phyloP scores from a whole-genome alignment of 2,797 vertebrate genomes.

The Enteromius afrohamiltoni region DNA sequence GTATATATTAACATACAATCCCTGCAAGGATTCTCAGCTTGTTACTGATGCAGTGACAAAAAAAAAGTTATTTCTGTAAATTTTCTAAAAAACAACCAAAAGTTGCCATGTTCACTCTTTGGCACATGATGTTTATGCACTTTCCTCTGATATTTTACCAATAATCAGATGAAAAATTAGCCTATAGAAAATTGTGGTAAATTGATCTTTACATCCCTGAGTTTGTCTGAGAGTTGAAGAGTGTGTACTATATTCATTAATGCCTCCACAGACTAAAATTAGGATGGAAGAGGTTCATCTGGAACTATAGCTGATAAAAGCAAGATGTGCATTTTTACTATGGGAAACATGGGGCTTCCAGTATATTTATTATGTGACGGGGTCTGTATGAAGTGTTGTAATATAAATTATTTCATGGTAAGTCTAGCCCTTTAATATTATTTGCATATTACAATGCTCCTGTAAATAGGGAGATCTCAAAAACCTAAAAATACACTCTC shows the following conservation, averaged over 20 bases:
- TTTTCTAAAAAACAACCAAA: not conserved
- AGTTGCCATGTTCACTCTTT: slow-evolving; percentile 18
- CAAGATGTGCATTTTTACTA: slow-evolving; percentile 19
- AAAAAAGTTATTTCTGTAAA: not conserved
- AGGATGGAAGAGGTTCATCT: not conserved
- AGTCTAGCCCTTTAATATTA: slow-evolving; percentile 47
- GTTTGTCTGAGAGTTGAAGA: not conserved
- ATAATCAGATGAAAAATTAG: slow-evolving; percentile 3
- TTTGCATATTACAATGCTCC: slow-evolving; percentile 32
- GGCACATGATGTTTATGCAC: not conserved
- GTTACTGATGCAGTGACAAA: slow-evolving; percentile 15
- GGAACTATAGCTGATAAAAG: not conserved
- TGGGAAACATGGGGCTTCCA: not conserved
- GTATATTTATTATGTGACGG: slow-evolving; percentile 36
- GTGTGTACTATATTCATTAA: slow-evolving; percentile 13
- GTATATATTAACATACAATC: slow-evolving; percentile 1
- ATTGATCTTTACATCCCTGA: not conserved
- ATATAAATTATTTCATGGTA: slow-evolving; percentile 44
- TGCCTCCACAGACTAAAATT: not conserved
- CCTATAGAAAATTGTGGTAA: not conserved
- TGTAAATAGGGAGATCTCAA: slow-evolving; percentile 26
- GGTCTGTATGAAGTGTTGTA: slow-evolving; percentile 43
- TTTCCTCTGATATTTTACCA: not conserved
- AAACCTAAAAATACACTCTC: slow-evolving; percentile 61
- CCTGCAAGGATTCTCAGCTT: not conserved